Evolutionary conservation across 2,797 vertebrate species (phyloP).

Genomic region (Gephyroberyx darwinii): DNA sequence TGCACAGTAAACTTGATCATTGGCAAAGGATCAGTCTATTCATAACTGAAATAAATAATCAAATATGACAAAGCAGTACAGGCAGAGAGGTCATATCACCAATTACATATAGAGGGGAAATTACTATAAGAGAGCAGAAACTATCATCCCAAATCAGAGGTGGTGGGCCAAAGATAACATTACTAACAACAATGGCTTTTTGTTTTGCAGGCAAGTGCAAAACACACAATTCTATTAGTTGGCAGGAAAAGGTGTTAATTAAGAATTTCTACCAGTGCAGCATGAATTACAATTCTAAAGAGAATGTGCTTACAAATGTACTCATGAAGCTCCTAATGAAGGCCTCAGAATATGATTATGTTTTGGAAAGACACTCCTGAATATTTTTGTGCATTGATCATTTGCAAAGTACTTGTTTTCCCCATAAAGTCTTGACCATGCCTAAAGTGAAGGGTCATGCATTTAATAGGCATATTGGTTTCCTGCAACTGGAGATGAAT

Average conservation of each 20-base stretch:
- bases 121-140: conserved; percentile 49
- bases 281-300: conserved; percentile 64
- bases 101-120: conserved; percentile 57
- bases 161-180: conserved; percentile 56
- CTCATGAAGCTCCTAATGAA: conserved; percentile 60
- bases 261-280: conserved; percentile 66
- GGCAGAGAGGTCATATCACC: conserved; percentile 44
- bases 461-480: conserved; percentile 48
- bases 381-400: conserved; percentile 49
- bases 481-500: conserved; percentile 29
- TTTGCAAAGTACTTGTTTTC: conserved; percentile 58
- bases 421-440: conserved; percentile 37
- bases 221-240: conserved; percentile 68
- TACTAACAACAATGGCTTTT: conserved; percentile 67
- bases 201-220: conserved; percentile 61
- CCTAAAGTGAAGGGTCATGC: conserved; percentile 33
- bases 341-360: conserved; percentile 61
- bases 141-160: conserved; percentile 61
- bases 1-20: conserved; percentile 24
- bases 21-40: conserved; percentile 26
- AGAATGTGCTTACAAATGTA: conserved; percentile 66
- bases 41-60: conserved; percentile 46
- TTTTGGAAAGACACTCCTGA: conserved; percentile 49
- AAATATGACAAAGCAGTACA: conserved; percentile 46
- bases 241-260: conserved; percentile 72